These are phyloP conservation scores for Apostichopus leukothele DNA, from an alignment of 53 echinoderm and acorn worm species.

Conservation along the genomic window DNA sequence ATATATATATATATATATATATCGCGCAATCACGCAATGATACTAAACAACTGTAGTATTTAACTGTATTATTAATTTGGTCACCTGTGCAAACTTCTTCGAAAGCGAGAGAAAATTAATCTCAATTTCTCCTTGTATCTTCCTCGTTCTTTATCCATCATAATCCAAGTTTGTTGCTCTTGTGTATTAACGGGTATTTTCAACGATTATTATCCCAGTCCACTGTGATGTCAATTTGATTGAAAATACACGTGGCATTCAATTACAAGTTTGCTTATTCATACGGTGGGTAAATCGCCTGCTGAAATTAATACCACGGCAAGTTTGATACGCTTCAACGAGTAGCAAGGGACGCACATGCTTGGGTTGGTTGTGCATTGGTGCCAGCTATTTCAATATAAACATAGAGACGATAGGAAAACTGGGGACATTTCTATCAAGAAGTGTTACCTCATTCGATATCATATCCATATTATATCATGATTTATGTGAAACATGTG, in stretches of 20 bases:
- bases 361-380: not conserved
- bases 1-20: no score
- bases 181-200: not conserved
- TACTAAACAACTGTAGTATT: no score
- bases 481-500: not conserved
- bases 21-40: no score
- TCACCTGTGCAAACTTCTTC: no score
- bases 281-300: not conserved
- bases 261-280: slow-evolving; percentile 42
- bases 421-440: not conserved
- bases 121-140: no score
- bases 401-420: not conserved
- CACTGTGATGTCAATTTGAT: slow-evolving; percentile 30
- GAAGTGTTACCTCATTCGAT: not conserved
- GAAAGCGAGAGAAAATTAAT: no score
- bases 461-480: not conserved
- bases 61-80: no score
- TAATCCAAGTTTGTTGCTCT: no score
- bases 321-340: not conserved
- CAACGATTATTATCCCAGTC: not conserved
- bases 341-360: not conserved
- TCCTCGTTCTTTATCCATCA: no score
- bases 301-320: slow-evolving; percentile 30
- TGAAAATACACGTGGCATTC: slow-evolving; percentile 40
- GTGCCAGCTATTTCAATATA: not conserved